These are phyloP conservation scores for Melanotaenia duboulayi DNA, from an alignment of 2,113 vertebrate genomes.

Conservation along the genomic window DNA sequence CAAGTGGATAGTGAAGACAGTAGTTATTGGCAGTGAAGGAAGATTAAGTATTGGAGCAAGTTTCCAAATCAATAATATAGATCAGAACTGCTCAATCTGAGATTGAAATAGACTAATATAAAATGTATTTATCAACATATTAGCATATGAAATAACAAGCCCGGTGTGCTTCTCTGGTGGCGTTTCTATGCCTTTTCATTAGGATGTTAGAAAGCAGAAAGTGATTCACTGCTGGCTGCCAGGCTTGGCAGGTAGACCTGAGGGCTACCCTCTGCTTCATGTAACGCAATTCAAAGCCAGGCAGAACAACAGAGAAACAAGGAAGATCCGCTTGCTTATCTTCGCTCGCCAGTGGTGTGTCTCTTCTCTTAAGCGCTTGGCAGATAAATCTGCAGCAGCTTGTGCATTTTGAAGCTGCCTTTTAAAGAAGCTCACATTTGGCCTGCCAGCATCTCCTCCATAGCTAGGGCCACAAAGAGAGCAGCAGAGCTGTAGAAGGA, in stretches of 20 bases:
- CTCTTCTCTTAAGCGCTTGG: constrained; percentile 31
- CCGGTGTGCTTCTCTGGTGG: constrained; percentile 2
- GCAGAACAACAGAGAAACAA: constrained; percentile 14
- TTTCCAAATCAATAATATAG: constrained; percentile 1
- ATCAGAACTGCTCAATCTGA: constrained; percentile 1
- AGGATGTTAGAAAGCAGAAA: constrained; percentile 23
- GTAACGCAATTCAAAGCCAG: constrained; percentile 42
- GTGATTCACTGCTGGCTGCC: constrained; percentile 52
- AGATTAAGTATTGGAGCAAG: not conserved
- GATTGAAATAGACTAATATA: not conserved
- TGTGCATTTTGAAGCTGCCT: constrained; percentile 30
- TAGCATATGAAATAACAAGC: not conserved
- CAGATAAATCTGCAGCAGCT: constrained; percentile 42
- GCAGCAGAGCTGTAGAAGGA: not conserved
- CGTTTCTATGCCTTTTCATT: not conserved
- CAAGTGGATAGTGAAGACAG: not conserved
- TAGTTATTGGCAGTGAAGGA: not conserved
- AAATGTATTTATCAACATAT: not conserved
- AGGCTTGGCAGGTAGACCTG: constrained; percentile 57
- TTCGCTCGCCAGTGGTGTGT: constrained; percentile 39
- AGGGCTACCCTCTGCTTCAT: constrained; percentile 50
- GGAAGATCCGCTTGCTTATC: constrained; percentile 19
- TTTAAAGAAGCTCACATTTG: constrained; percentile 36
- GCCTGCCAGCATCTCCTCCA: not conserved
- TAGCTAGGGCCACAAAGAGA: constrained; percentile 16